These are phyloP conservation scores for Phrynosoma platyrhinos DNA, from an alignment of 2,113 vertebrate genomes.

Conservation along the genomic window DNA sequence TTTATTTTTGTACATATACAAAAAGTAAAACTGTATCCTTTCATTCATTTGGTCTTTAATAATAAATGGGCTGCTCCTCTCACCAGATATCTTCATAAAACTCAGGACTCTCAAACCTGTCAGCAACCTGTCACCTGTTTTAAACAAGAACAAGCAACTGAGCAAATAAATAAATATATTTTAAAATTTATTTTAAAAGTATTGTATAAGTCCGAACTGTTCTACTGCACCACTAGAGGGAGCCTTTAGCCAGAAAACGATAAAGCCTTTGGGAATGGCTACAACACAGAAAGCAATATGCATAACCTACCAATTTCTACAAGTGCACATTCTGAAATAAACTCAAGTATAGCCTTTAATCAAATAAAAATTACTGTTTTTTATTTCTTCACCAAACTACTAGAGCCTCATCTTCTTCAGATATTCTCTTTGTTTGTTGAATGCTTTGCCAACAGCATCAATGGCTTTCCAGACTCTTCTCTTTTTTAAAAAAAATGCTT, in stretches of 20 bases:
- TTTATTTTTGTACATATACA: background rate
- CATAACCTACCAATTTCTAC: background rate
- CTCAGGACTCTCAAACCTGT: background rate
- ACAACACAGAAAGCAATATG: background rate
- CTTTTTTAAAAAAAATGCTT: too few species aligned
- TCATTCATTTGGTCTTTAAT: background rate
- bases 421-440: too few species aligned
- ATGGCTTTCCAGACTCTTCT: too few species aligned
- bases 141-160: background rate
- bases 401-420: too few species aligned
- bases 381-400: background rate
- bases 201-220: background rate
- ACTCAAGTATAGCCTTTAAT: background rate
- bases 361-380: background rate
- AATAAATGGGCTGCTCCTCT: background rate
- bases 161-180: background rate
- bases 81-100: background rate
- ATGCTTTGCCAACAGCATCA: too few species aligned
- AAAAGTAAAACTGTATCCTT: too few species aligned
- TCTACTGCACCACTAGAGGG: conserved; percentile 15
- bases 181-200: too few species aligned
- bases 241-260: conserved; percentile 5
- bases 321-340: background rate
- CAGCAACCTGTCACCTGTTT: background rate
- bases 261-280: background rate